Conservation (phyloP, 2,888 invertebrate species). For the Spisula solida region DNA sequence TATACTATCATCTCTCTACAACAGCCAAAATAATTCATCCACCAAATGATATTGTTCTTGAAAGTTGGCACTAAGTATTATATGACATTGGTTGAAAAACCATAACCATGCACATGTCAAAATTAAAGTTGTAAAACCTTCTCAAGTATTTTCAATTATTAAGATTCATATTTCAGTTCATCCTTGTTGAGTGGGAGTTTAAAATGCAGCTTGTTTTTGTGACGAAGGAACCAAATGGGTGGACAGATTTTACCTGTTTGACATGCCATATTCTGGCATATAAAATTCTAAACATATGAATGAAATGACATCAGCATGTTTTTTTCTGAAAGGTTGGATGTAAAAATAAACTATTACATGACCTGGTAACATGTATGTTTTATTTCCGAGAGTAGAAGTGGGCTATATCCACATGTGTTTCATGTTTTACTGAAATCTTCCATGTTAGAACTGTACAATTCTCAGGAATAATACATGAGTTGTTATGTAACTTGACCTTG, state of each 20-base stretch:
- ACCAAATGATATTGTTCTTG: too few relatives aligned
- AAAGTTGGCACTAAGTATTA: too few relatives aligned
- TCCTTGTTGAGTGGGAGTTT: not conserved
- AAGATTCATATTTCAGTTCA: too few relatives aligned
- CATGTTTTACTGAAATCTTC: not conserved
- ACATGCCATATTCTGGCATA: conserved; percentile 2
- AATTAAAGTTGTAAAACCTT: too few relatives aligned
- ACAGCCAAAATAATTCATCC: too few relatives aligned
- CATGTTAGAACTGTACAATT: not conserved
- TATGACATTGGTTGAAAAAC: too few relatives aligned
- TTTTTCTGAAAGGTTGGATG: not conserved
- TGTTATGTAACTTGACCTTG: not conserved
- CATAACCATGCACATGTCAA: too few relatives aligned
- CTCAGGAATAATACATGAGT: not conserved
- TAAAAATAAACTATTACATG: conserved; percentile 18
- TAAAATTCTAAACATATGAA: not conserved
- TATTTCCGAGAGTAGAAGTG: not conserved
- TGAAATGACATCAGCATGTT: not conserved
- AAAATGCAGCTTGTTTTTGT: not conserved
- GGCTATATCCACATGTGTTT: not conserved
- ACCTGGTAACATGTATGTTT: conserved; percentile 9
- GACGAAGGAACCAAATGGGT: not conserved
- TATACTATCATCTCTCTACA: too few relatives aligned
- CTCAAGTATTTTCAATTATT: too few relatives aligned
- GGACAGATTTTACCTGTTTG: conserved; percentile 2